Evolutionary conservation across 2,797 vertebrate genomes (phyloP), one percentile per base, ranked within the genome.

Genomic region (Anguilla pacifica): DNA sequence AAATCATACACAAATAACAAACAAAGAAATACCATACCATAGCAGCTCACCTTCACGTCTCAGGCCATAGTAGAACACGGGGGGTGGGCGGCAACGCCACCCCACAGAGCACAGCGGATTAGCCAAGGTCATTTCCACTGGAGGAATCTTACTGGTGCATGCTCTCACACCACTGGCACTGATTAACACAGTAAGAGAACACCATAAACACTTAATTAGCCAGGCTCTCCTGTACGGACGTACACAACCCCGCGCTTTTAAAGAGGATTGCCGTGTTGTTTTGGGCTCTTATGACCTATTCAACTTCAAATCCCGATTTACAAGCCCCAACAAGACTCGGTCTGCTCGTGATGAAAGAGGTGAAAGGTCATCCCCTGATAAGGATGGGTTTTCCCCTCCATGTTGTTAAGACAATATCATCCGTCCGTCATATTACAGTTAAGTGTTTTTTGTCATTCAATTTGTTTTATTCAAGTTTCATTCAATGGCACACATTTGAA

Each of bases 231-330:
- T 9, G 6, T 64, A 53, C 28, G 4, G 25, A 67, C 5, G 22
- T 15, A 67, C 61, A 46, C 39, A 64, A 31, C 61, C 64, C 6
- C 7, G 22, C 22, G 25, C 43, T 15, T 11, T 43, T 70, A 67
- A 85, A 67, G 83, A 57, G 35, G 84, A 85, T 25, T n/a, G 84
- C 15, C 11, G 10, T 49, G 35, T 46, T 67, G 19, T 67, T 67
- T 31, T 11, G 51, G 35, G 51, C 55, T 84, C 51, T 35, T 59
- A 35, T 84, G 83, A 22, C 28, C 53, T 55, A 55, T 28, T 59
- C 83, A 28, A 55, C 51, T 55, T 35, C 83, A 57, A 84, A 84
- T 57, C 53, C 83, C 57, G 51, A 84, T 59, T 67, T n/a, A 85
- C 64, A 13, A 43, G 57, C 39, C 39, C 22, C 22, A 43, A n/a